These are phyloP conservation scores for Sminthurinus signatus DNA, from an alignment of 1,140 invertebrate species.

Conservation along the genomic window DNA sequence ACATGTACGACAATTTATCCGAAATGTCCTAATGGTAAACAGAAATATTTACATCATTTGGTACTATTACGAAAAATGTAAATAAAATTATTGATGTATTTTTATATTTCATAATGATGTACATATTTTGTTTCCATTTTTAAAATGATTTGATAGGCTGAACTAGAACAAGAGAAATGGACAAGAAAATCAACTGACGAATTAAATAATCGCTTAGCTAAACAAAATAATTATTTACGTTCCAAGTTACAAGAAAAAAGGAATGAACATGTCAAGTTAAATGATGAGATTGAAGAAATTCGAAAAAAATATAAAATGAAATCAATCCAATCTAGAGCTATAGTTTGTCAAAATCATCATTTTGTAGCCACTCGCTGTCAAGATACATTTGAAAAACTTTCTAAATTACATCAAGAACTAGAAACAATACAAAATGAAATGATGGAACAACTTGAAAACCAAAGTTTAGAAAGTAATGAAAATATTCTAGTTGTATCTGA, in stretches of 20 bases:
- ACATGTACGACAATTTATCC: neutral
- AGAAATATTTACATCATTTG: neutral
- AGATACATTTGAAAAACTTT: neutral
- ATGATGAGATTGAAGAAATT: neutral
- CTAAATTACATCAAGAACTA: neutral
- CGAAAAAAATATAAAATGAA: neutral
- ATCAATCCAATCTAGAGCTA: too few species aligned
- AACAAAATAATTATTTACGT: constrained; percentile 2
- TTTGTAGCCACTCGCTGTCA: neutral
- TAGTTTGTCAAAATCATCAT: neutral
- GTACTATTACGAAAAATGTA: neutral
- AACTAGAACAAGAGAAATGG: neutral
- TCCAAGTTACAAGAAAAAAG: constrained; percentile 3
- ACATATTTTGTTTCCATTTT: neutral
- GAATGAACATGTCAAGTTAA: neutral
- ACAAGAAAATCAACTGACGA: neutral
- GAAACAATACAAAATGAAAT: neutral
- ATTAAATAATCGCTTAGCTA: neutral
- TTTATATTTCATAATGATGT: too few species aligned
- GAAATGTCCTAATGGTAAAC: neutral
- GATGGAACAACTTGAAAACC: neutral
- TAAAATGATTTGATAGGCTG: neutral
- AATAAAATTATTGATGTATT: too few species aligned
- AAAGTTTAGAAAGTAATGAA: neutral
- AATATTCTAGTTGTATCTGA: neutral